Percentiles rank a stretch among this genome's conserved stretches.
Conservation (phyloP, 1,140 invertebrate genomes). For the Cyphomyrmex costatus region DNA sequence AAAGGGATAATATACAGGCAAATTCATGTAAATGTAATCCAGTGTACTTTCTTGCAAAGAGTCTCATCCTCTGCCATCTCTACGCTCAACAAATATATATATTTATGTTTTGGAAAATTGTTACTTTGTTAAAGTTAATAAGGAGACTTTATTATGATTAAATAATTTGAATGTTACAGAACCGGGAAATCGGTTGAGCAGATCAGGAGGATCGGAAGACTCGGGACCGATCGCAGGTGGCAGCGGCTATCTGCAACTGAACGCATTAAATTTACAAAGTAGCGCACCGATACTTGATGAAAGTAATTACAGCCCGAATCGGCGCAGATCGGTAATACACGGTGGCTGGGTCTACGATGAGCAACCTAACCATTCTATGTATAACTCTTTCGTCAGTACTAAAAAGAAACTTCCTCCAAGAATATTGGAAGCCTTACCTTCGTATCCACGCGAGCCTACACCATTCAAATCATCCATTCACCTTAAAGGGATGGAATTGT, state of each 20-base stretch:
- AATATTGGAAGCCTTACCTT: constrained; percentile 83
- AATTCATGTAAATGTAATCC: no score
- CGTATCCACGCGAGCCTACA: constrained; percentile 69
- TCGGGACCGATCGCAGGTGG: constrained; percentile 57
- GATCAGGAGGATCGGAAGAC: constrained; percentile 84
- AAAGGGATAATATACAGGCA: no score
- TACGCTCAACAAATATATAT: no score
- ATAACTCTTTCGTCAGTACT: constrained; percentile 26
- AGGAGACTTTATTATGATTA: background rate
- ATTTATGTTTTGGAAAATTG: background rate
- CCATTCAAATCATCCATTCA: constrained; percentile 1
- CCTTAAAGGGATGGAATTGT: background rate
- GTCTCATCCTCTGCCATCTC: no score
- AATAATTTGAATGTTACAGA: constrained; percentile 74
- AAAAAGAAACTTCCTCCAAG: constrained; percentile 76
- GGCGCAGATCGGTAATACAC: background rate
- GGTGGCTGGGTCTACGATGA: constrained; percentile 60
- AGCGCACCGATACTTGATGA: constrained; percentile 69
- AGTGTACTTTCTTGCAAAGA: no score
- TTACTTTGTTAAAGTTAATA: background rate
- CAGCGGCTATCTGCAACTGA: constrained; percentile 76
- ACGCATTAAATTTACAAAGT: constrained; percentile 81
- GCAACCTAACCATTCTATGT: constrained; percentile 19
- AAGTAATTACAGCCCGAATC: constrained; percentile 52
- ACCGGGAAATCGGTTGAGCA: constrained; percentile 78